A percentile compares a stretch with the other conserved stretches of the same genome.
phyloP scores from a whole-genome alignment of 2,797 vertebrate species.

The Apodemus agrarius region DNA sequence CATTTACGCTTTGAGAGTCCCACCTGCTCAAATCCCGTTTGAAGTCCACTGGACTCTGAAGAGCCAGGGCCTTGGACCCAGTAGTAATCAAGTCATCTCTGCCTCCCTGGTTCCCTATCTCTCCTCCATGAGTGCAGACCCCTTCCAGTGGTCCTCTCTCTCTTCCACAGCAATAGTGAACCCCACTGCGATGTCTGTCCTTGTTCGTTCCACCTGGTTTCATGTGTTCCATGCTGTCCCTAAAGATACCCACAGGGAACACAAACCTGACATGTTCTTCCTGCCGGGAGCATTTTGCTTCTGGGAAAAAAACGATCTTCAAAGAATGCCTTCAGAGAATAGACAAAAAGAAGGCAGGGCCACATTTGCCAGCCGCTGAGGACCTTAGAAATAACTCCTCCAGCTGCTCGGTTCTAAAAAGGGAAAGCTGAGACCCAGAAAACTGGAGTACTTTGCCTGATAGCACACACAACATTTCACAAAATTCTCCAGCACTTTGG shows the following conservation, averaged over 20 bases:
- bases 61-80: no score
- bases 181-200: neutral
- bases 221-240: neutral
- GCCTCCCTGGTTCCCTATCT: neutral
- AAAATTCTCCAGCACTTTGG: slow-evolving; percentile 44
- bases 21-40: neutral
- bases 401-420: slow-evolving; percentile 76
- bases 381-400: slow-evolving; percentile 77
- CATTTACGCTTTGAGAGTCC: neutral
- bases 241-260: neutral
- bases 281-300: slow-evolving; percentile 21
- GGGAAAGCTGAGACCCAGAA: slow-evolving; percentile 75
- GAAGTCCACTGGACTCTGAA: neutral
- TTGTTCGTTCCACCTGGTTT: neutral
- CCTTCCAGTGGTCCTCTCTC: neutral
- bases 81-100: neutral
- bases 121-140: neutral
- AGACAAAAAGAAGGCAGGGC: slow-evolving; percentile 68
- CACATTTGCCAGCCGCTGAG: slow-evolving; percentile 60
- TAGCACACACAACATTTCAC: slow-evolving; percentile 49
- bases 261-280: slow-evolving; percentile 56
- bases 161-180: neutral
- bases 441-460: slow-evolving; percentile 61
- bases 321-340: slow-evolving; percentile 69
- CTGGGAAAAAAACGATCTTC: slow-evolving; percentile 19